A percentile compares a stretch with the other conserved stretches of the same genome.
Evolutionary conservation across 2,113 vertebrate genomes (phyloP).

Genomic region (Spizaetus ornatus): DNA sequence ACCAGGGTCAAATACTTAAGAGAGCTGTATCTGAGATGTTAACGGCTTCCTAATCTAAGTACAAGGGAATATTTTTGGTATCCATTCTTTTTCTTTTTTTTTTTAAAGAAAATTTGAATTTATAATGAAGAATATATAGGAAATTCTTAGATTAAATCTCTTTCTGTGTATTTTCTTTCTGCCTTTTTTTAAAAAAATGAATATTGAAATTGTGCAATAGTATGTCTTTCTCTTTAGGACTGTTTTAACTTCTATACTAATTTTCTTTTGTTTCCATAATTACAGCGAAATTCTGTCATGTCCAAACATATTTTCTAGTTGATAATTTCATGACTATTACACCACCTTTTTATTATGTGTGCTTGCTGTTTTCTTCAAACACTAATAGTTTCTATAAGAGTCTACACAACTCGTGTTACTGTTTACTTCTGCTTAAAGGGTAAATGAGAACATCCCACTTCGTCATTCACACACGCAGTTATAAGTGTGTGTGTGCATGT

Average conservation of each 20-base stretch:
- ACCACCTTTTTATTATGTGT: not conserved
- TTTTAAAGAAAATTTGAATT: not conserved
- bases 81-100: not conserved
- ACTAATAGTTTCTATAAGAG: not conserved
- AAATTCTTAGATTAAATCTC: not conserved
- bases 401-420: not conserved
- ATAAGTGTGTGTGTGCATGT: not conserved
- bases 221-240: not conserved
- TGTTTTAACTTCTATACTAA: not conserved
- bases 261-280: not conserved
- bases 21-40: not conserved
- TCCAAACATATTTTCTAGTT: not conserved
- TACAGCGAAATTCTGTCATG: not conserved
- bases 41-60: not conserved
- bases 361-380: not conserved
- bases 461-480: not conserved
- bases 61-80: not conserved
- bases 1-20: not conserved
- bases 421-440: not conserved
- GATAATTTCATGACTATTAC: not conserved
- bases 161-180: not conserved
- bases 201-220: not conserved
- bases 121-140: not conserved
- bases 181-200: not conserved
- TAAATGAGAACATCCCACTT: not conserved